These are phyloP conservation scores for Callyntrura guangdongensis DNA, from an alignment of 2,888 invertebrate genomes.

Conservation along the genomic window DNA sequence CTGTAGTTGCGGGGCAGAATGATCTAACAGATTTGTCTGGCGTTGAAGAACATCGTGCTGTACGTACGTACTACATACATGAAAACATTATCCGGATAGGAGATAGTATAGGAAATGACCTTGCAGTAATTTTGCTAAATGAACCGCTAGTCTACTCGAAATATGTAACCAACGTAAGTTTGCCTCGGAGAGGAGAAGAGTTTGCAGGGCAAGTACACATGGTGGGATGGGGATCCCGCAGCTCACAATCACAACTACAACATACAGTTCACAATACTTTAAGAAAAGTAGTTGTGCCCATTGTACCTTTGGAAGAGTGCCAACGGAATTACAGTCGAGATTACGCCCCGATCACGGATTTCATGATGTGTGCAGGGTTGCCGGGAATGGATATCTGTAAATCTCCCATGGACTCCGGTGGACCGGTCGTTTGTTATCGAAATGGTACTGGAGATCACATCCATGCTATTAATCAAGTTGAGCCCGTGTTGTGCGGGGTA, in stretches of 20 bases:
- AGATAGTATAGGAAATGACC: not conserved
- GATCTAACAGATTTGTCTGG: not conserved
- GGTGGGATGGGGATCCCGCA: not conserved
- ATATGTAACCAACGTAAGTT: too few species aligned
- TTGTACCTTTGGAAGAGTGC: not conserved
- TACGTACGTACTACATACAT: not conserved
- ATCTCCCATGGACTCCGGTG: not conserved
- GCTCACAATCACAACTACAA: too few species aligned
- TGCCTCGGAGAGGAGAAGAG: too few species aligned
- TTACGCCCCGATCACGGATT: too few species aligned
- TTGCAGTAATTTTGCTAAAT: not conserved
- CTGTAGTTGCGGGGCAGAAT: not conserved
- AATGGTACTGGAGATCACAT: too few species aligned
- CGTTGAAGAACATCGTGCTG: not conserved
- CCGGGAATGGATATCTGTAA: not conserved
- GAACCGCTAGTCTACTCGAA: too few species aligned
- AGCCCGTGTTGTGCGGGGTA: not conserved
- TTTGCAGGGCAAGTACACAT: not conserved
- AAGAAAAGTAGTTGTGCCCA: not conserved
- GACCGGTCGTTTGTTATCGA: not conserved
- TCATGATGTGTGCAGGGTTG: not conserved
- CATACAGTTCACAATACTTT: not conserved
- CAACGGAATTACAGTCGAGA: not conserved
- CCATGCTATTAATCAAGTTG: too few species aligned
- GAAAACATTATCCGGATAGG: not conserved